Percentiles rank a stretch among this genome's conserved stretches.
Evolutionary conservation across 2,797 vertebrate species (phyloP).

Genomic region (Helicolenus hilgendorfi): DNA sequence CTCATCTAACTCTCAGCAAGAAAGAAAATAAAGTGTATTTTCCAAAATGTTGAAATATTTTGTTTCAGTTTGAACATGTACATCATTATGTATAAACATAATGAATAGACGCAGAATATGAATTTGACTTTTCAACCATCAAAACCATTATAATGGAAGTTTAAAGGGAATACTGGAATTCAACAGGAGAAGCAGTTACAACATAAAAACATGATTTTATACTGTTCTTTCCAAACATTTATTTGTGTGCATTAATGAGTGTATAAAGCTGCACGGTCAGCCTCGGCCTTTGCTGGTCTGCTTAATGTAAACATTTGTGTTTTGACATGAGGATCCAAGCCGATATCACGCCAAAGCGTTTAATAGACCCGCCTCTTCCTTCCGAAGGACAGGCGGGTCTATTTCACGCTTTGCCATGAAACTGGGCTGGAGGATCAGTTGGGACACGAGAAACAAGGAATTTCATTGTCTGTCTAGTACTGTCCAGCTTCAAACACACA

Average conservation of each 20-base stretch:
- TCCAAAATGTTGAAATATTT: neutral
- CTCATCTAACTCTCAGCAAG: neutral
- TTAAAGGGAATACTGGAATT: neutral
- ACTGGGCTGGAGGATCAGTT: neutral
- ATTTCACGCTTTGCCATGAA: constrained; percentile 12
- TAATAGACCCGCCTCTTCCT: too few relatives aligned
- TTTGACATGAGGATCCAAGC: constrained; percentile 39
- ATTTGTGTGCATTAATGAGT: neutral
- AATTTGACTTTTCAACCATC: neutral
- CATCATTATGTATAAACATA: neutral
- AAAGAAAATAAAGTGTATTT: neutral
- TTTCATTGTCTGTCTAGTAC: constrained; percentile 24
- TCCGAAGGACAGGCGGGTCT: too few relatives aligned
- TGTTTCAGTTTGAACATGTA: neutral
- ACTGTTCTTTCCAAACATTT: neutral
- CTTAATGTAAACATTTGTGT: constrained; percentile 33
- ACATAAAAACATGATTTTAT: neutral
- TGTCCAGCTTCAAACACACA: neutral
- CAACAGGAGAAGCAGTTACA: neutral
- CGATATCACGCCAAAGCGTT: too few relatives aligned
- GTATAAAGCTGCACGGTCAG: neutral
- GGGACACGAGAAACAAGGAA: constrained; percentile 45
- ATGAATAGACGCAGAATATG: neutral
- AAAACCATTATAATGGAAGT: neutral
- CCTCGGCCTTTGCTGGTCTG: constrained; percentile 25